Conservation (phyloP, 2,888 invertebrate species). For the Julus scanicus region DNA sequence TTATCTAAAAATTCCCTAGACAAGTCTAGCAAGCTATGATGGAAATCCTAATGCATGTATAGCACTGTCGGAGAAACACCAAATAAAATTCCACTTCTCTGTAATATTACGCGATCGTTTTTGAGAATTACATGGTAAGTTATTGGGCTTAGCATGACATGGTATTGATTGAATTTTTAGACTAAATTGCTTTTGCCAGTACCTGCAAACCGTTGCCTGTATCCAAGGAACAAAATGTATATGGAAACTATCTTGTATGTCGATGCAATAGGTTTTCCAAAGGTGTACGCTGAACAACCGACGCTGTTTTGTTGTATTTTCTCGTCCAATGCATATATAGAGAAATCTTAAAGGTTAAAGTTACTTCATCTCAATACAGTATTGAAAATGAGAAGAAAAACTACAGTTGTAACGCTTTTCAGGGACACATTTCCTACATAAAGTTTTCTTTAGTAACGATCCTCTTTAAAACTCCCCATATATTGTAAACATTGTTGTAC, state of each 20-base stretch:
- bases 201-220: background rate
- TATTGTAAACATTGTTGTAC: no score
- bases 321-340: no score
- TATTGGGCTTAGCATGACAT: constrained; percentile 36
- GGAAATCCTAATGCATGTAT: constrained; percentile 20
- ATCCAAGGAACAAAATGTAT: background rate
- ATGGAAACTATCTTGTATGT: background rate
- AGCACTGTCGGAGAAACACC: constrained; percentile 17
- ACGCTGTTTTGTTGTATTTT: background rate
- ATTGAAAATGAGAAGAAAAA: no score
- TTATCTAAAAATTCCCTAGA: background rate
- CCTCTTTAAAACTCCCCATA: no score
- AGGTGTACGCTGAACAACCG: background rate
- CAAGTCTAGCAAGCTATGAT: background rate
- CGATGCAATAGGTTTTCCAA: background rate
- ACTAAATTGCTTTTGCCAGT: constrained; percentile 30
- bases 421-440: no score
- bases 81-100: constrained; percentile 2
- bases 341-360: background rate
- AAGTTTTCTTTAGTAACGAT: no score
- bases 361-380: background rate
- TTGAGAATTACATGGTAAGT: constrained; percentile 39
- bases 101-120: constrained; percentile 28
- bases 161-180: constrained; percentile 36
- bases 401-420: no score